These are phyloP conservation scores for Enteromius anoplus DNA, from an alignment of 2,797 vertebrate species.

Conservation along the genomic window DNA sequence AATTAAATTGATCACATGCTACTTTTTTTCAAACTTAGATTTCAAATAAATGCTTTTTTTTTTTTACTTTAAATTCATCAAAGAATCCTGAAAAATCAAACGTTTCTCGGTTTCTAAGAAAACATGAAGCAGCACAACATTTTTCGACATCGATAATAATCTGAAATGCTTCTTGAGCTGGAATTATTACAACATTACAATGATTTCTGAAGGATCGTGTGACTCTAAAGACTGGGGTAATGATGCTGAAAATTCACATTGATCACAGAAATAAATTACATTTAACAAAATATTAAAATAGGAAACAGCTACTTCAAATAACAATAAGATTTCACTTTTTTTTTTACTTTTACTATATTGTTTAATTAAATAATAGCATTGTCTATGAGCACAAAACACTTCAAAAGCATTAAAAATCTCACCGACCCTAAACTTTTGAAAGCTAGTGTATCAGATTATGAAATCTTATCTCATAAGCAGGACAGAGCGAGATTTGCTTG, in stretches of 20 bases:
- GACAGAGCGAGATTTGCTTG: neutral
- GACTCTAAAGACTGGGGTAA: neutral
- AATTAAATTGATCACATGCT: neutral
- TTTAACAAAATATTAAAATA: neutral
- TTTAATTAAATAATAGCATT: neutral
- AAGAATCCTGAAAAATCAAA: neutral
- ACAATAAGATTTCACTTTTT: neutral
- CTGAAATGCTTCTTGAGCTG: neutral
- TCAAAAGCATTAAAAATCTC: neutral
- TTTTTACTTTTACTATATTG: neutral
- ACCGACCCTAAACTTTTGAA: neutral
- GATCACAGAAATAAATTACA: neutral
- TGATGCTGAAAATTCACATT: too few relatives aligned
- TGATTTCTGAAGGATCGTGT: neutral
- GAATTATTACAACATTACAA: neutral
- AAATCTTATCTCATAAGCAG: neutral
- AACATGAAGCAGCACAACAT: neutral
- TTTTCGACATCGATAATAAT: neutral
- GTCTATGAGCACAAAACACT: neutral
- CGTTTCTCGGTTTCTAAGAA: neutral
- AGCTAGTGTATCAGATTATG: constrained; percentile 1
- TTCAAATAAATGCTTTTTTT: neutral
- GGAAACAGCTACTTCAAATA: neutral
- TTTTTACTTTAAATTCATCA: neutral
- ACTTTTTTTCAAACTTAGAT: neutral